These are phyloP conservation scores for Mactra quadrangularis DNA, from an alignment of 1,140 invertebrate species.

Conservation along the genomic window DNA sequence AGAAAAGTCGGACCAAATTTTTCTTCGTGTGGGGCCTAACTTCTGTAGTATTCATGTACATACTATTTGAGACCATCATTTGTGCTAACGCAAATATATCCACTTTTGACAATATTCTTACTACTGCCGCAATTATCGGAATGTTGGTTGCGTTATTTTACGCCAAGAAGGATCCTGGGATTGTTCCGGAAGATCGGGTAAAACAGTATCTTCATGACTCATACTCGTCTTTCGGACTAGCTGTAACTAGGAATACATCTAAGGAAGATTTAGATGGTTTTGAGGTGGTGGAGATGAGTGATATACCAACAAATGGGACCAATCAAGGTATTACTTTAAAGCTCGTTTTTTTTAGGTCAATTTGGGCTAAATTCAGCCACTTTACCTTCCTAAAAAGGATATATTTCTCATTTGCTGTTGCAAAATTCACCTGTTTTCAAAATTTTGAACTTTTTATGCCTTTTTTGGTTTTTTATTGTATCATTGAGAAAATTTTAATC, in stretches of 20 bases:
- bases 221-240: slow-evolving; percentile 16
- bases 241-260: neutral
- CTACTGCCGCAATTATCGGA: slow-evolving; percentile 65
- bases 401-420: too few species aligned
- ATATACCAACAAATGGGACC: neutral
- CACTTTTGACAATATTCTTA: slow-evolving; percentile 75
- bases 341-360: neutral
- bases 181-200: slow-evolving; percentile 20
- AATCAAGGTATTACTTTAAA: too few species aligned
- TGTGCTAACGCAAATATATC: slow-evolving; percentile 73
- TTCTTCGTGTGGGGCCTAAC: slow-evolving; percentile 77
- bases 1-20: slow-evolving; percentile 67
- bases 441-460: too few species aligned
- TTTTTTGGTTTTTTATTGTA: too few species aligned
- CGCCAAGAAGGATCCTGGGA: slow-evolving; percentile 65
- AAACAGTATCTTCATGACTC: slow-evolving; percentile 42
- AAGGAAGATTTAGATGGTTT: slow-evolving; percentile 37
- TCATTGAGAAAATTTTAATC: too few species aligned
- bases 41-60: slow-evolving; percentile 71
- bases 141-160: slow-evolving; percentile 72
- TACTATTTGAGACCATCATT: slow-evolving; percentile 73
- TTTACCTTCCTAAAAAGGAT: too few species aligned
- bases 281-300: slow-evolving; percentile 42
- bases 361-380: neutral
- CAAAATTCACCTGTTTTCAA: too few species aligned